Percentiles rank a stretch among this genome's conserved stretches.
phyloP scores from a whole-genome alignment of 30 jellyfish, hydroid and myxozoan species.

The Cassiopea andromeda region DNA sequence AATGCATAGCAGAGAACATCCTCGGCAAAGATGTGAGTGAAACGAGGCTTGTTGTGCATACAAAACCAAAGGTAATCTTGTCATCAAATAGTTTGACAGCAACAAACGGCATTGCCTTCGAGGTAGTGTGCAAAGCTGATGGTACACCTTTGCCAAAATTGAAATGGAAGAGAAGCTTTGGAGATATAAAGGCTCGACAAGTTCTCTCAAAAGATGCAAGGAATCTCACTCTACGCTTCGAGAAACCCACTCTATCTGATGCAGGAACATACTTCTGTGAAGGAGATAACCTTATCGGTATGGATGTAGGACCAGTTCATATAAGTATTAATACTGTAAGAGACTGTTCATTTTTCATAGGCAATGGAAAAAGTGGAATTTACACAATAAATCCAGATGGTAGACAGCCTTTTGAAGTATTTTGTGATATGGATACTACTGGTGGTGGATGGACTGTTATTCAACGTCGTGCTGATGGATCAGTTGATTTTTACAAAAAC shows the following conservation, averaged over 20 bases:
- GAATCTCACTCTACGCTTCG: neutral
- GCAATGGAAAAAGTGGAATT: constrained; percentile 11
- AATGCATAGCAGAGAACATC: constrained; percentile 32
- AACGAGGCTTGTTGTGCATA: constrained; percentile 28
- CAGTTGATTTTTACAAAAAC: constrained; percentile 33
- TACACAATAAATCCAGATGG: constrained; percentile 35
- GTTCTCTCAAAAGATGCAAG: constrained; percentile 4
- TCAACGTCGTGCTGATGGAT: constrained; percentile 57
- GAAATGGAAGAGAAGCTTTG: constrained; percentile 19
- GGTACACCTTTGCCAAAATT: constrained; percentile 39
- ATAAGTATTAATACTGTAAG: neutral
- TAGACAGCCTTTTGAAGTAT: constrained; percentile 6
- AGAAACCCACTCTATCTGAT: neutral
- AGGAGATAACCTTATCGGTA: constrained; percentile 3
- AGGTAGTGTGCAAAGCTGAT: constrained; percentile 11
- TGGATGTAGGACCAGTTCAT: neutral
- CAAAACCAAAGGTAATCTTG: constrained; percentile 33
- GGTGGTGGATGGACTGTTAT: constrained; percentile 68
- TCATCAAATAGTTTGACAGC: neutral
- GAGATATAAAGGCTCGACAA: neutral
- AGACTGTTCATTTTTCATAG: constrained; percentile 2
- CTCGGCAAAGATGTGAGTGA: constrained; percentile 13
- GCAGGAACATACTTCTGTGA: constrained; percentile 17
- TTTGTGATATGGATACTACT: constrained; percentile 33
- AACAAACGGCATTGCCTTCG: neutral